Evolutionary conservation across 2,888 invertebrate genomes (phyloP), one percentile per base, ranked within the genome.

Genomic region (Drosophila prostipennis): DNA sequence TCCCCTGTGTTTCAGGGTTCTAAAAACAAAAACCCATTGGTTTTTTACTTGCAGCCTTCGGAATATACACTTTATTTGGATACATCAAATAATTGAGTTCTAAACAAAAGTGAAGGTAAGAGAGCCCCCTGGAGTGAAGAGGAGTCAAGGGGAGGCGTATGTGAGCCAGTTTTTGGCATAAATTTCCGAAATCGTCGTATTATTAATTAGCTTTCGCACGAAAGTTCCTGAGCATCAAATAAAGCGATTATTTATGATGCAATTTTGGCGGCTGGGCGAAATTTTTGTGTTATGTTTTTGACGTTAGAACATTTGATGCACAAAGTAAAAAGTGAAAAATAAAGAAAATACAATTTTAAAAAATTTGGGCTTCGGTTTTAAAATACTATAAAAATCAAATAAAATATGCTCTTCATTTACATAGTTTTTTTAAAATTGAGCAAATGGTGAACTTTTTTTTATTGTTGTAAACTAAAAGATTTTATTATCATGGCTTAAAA

Each of bases 11-110:
- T 32, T 34, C 0, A 37, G 36, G 8, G n/a, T 19, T 37, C 3
- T n/a, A 7, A 11, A 19, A 40, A 7, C 13, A 5, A 5, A 14
- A 16, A 56, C 8, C 8, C 10, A 14, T 46, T 32, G n/a, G 11
- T 40, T 14, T 49, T 49, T 14, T 49, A 37, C 36, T 80, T 85
- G 49, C 86, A 80, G 80, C 55, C 46, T 58, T 77, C 68, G 83
- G 80, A 80, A 72, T 78, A 67, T 23, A 34, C 40, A 54, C 26
- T 51, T 68, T n/a, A 52, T 49, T 26, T 55, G 80, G 61, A 85
- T 85, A 65, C 43, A 53, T 57, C 43, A 14, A 29, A 39, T 16
- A 57, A 32, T 42, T 43, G n/a, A 68, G 43, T 69, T 68, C 43
- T 26, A 40, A 49, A 40, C 40, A 34, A 57, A 68, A 68, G 68